Evolutionary conservation across 2,888 invertebrate genomes (phyloP), one percentile per base, ranked within the genome.

Genomic region (Diaphora mendica): DNA sequence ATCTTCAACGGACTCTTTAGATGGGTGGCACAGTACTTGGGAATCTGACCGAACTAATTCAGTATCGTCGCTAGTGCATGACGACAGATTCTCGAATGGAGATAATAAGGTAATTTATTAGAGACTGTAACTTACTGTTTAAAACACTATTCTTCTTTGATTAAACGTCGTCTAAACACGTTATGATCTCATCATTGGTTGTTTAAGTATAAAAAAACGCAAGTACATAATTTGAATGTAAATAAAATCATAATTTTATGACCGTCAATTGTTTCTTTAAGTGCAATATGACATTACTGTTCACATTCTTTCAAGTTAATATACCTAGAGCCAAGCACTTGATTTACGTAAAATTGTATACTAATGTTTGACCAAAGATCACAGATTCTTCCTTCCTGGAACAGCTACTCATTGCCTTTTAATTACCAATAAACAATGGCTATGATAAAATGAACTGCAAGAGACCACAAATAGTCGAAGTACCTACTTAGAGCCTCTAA

Each of bases 1-100:
- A 78, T 95, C 95, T 73, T 97, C 97, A 0, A 97, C 97, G 59
- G 97, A 98, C 90, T 97, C 97, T 1, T 89, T 98, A 90, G 97
- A 97, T 86, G 96, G 96, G 68, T 96, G 97, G 93, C 96, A 97
- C 74, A 96, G 96, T 84, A 96, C 97, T 68, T 97, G 97, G 97
- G 97, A 97, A 84, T 95, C 96, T 2, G 96, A 96, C 72, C 95
- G 97, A 79, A 94, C 97, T 77, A 96, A 96, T 83, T 96, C 97
- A n/a, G 96, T 96, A 30, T 96, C 97, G 64, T 90, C 93, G 92
- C 96, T 87, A 93, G 94, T 76, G 94, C 96, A 86, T 96, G 97
- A 97, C 85, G 97, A 97, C 81, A 89, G 88, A 79, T 85, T 93
- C 83, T 87, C 90, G 68, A 91, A 85, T 80, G 92, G 90, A 87